phyloP scores from a whole-genome alignment of 2,888 invertebrate genomes.

The Phortica magna region DNA sequence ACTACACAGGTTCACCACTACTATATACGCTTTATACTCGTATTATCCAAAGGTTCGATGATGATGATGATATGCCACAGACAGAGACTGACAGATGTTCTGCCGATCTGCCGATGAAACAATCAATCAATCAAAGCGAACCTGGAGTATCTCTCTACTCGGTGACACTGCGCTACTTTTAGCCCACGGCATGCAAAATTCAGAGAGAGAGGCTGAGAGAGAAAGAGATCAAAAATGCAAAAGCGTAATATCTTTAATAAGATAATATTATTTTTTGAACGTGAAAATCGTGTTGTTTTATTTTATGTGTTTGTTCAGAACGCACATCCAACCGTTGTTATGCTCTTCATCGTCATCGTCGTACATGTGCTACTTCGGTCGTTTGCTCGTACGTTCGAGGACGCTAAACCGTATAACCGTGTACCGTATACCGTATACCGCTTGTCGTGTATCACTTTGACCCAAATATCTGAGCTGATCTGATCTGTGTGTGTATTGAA shows the following conservation, averaged over 20 bases:
- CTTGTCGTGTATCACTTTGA: constrained; percentile 7
- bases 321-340: constrained; percentile 56
- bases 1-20: constrained; percentile 47
- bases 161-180: not conserved
- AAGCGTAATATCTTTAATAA: constrained; percentile 47
- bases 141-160: constrained; percentile 27
- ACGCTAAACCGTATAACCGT: constrained; percentile 27
- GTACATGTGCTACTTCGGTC: constrained; percentile 34
- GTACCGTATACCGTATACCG: constrained; percentile 21
- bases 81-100: constrained; percentile 60
- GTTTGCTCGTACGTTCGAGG: constrained; percentile 27
- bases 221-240: constrained; percentile 37
- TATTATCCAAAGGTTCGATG: constrained; percentile 71
- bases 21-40: constrained; percentile 71
- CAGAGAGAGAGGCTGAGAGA: constrained; percentile 41
- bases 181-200: constrained; percentile 24
- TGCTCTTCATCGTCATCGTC: constrained; percentile 59
- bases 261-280: constrained; percentile 37
- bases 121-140: constrained; percentile 49
- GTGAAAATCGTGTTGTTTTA: constrained; percentile 57
- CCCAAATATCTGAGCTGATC: constrained; percentile 53
- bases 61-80: constrained; percentile 45
- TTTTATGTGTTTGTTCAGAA: constrained; percentile 70
- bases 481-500: constrained; percentile 62
- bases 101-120: constrained; percentile 67